Base-by-base conservation (phyloP, 1,140 invertebrate genomes). In the Drosophila rufa region DNA sequence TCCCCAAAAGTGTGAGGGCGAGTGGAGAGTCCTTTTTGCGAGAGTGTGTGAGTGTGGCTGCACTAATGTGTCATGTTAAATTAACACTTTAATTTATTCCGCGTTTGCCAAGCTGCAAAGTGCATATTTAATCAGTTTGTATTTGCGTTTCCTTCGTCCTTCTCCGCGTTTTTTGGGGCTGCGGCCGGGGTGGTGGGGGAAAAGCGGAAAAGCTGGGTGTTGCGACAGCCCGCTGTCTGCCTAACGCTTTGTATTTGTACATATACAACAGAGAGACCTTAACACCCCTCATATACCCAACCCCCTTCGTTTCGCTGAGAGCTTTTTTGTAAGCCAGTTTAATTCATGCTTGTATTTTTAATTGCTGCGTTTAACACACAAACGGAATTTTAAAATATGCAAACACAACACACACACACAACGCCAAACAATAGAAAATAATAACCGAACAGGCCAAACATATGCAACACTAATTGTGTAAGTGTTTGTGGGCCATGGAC, bases 71-170 rank as follows among this genome's bases (percentile, higher is more conserved):
- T 91, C 87, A 91, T 91, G 89, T 91, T 91, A 91, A 91, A 91
- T 91, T 91, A 91, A 91, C 87, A 91, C 87, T 91, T 91, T 91
- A 91, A 91, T 91, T 91, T 91, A 91, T 91, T 91, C 87, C 87
- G 89, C 89, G 87, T 89, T 89, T 80, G 80, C 75, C 79, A 77
- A 64, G 83, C 75, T 89, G 89, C 89, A 91, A 91, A 91, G 89
- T 91, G 87, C 87, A 91, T 91, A 91, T 91, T 91, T 89, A 91
- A 91, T 91, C 89, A 86, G 78, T 91, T 91, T 91, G 87, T 89
- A 77, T 91, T 86, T 91, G 70, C 87, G 79, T 82, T 91, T 80
- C 71, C 66, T 75, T 61, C 71, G 59, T 33, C 62, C 75, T 30
- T 30, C 27, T 42, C 40, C 81, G 69, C 33, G 57, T 71, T 69